Evolutionary conservation across 1,140 invertebrate species (phyloP), one percentile per base, ranked within the genome.

Genomic region (Thrips palmi): DNA sequence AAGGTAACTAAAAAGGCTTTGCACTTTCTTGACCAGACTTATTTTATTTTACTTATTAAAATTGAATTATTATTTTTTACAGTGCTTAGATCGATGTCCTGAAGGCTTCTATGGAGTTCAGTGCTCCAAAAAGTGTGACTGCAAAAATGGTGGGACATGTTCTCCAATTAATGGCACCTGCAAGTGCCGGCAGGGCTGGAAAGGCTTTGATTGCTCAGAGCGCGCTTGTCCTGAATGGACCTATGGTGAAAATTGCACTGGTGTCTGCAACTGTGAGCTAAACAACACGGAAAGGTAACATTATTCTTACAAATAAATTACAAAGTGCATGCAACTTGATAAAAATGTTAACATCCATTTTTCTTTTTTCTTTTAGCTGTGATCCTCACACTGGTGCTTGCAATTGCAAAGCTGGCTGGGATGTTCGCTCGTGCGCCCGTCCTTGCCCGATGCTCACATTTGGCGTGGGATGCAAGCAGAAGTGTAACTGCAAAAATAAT

Each of bases 301-400:
- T 40, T 19, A 15, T 12, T 7, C 22, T 32, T 14, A n/a, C 14
- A 22, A 22, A 11, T n/a, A n/a, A n/a, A n/a, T n/a, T 27, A 27
- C n/a, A 8, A 27, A 27, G n/a, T 27, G n/a, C n/a, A n/a, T 27
- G n/a, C n/a, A 27, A 7, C 24, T 8, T n/a, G n/a, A 27, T 20
- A 41, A 29, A 5, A 15, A 41, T 42, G 24, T 20, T 7, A 41
- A 6, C 8, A 5, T 31, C 15, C 11, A 17, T 18, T 29, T 24
- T 29, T 18, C 19, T 22, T 12, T 36, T 43, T 44, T 39, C 31
- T 52, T 49, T 18, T 43, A 77, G 74, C 41, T 93, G 88, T 53
- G 80, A 91, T 60, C 79, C 87, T 2, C 75, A 70, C 72, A 79
- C 75, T 24, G 93, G 93, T 1, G 64, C 70, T 30, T 97, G 92